Base-by-base conservation (phyloP, 2,113 vertebrate species). In the Saimiri boliviensis region DNA sequence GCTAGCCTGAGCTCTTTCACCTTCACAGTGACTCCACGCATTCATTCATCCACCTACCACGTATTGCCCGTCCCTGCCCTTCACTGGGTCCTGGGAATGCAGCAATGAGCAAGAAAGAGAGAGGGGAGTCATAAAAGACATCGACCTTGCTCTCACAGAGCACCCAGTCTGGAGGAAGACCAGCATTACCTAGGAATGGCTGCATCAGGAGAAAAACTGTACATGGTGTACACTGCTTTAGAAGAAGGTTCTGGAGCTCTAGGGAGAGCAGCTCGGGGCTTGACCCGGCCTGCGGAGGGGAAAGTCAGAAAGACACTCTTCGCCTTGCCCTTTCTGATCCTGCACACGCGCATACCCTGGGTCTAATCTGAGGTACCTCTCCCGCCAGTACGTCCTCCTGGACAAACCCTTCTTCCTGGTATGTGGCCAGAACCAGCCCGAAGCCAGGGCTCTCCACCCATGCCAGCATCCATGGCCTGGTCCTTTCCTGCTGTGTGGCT, bases 161-260 rank as follows among this genome's bases (percentile, higher is more conserved):
- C 16, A 20, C 49, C 74, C n/a, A 1, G 45, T 32, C 74, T 60
- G 52, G 25, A 47, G 35, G 52, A 37, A 35, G 35, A 37, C 6
- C 0, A 5, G 2, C 17, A 1, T 14, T 2, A 37, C 5, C 56
- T 63, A 37, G 81, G 27, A 42, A 14, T 25, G 23, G 77, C 9
- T 17, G 40, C 23, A 3, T 19, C 11, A 16, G 35, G 10, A 17
- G 17, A n/a, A 70, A 20, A 17, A 20, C 8, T 37, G 37, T 32
- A 6, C 3, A 0, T 1, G 5, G 45, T 5, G 0, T 5, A 10
- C 3, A 2, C 73, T 74, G 14, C 3, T 0, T 27, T 14, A 54
- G 71, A 47, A 49, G 35, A 54, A 17, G 23, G 7, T 27, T 13
- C 37, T 3, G 6, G 42, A 14, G 42, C 12, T 20, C 32, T 16